phyloP scores from a whole-genome alignment of 2,113 vertebrate genomes.

The Podarcis muralis region DNA sequence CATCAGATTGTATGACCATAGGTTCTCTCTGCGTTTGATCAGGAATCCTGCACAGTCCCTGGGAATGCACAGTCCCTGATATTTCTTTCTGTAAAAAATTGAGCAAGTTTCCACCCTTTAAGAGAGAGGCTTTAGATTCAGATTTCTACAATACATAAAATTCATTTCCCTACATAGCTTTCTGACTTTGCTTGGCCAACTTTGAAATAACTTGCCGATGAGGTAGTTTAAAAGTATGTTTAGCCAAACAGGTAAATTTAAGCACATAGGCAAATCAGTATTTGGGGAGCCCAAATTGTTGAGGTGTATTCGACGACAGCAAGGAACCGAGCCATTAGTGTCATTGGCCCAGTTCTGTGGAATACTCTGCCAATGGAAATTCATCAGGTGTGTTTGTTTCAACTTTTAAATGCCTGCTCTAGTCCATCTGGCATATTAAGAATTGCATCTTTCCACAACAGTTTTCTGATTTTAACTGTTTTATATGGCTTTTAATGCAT shows the following conservation, averaged over 20 bases:
- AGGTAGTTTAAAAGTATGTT: background rate
- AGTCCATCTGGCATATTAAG: too few relatives aligned
- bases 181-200: background rate
- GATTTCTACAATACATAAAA: too few relatives aligned
- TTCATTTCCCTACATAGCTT: background rate
- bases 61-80: background rate
- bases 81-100: background rate
- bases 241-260: background rate
- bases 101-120: background rate
- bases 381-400: too few relatives aligned
- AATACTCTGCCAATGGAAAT: too few relatives aligned
- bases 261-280: background rate
- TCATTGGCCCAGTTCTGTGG: too few relatives aligned
- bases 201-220: background rate
- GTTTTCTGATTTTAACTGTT: too few relatives aligned
- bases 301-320: too few relatives aligned
- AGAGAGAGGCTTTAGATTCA: background rate
- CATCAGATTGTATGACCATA: background rate
- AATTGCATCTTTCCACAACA: too few relatives aligned
- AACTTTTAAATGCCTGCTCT: too few relatives aligned
- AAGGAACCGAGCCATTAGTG: too few relatives aligned
- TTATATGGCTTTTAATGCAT: too few relatives aligned
- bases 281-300: too few relatives aligned
- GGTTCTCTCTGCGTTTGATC: background rate
- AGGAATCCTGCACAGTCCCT: background rate